These are phyloP conservation scores for Zootermopsis nevadensis DNA, from an alignment of 2,888 invertebrate genomes.

Conservation along the genomic window DNA sequence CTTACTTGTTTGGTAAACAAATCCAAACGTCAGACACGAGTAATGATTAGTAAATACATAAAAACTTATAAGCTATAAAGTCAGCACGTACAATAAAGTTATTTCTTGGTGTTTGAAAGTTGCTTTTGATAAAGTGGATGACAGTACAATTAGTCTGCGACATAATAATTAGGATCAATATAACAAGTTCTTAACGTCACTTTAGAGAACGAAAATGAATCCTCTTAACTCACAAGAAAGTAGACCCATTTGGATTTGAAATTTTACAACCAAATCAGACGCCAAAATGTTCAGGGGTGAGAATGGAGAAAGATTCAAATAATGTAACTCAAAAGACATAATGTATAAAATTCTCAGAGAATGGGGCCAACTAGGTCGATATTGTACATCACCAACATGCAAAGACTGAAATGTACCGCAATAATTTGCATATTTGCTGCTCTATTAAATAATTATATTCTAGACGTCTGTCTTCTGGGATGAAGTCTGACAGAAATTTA, in stretches of 20 bases:
- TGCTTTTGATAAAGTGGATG: slow-evolving; percentile 13
- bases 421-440: neutral
- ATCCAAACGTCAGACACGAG: slow-evolving; percentile 4
- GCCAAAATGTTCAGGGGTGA: neutral
- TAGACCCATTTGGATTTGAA: neutral
- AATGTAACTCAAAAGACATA: neutral
- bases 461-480: too few species aligned
- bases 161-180: neutral
- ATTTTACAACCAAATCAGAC: neutral
- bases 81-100: slow-evolving; percentile 2
- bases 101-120: neutral
- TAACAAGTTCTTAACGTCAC: neutral
- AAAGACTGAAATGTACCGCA: neutral
- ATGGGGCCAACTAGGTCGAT: neutral
- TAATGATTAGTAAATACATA: neutral
- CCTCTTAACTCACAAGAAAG: slow-evolving; percentile 1
- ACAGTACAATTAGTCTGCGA: neutral
- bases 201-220: neutral
- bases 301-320: neutral
- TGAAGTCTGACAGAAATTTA: too few species aligned
- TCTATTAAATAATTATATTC: neutral
- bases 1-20: neutral
- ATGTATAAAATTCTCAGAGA: neutral
- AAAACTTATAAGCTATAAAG: slow-evolving; percentile 4
- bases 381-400: neutral